Evolutionary conservation across 1,140 invertebrate species (phyloP), one percentile per base, ranked within the genome.

Genomic region (Drosophila oshimai): DNA sequence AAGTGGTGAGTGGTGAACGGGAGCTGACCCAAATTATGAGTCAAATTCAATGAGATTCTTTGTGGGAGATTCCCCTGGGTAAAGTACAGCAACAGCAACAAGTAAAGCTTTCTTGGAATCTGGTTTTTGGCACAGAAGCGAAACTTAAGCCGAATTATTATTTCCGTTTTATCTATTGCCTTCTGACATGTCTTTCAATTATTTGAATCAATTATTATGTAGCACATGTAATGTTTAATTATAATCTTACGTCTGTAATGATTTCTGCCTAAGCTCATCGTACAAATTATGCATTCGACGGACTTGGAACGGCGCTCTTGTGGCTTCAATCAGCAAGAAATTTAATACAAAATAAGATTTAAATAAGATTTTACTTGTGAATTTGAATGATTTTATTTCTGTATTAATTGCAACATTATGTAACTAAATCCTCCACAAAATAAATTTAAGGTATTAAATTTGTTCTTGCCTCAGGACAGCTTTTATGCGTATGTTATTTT

Each of bases 31-130:
- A 45, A 26, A 31, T 33, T 47, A 45, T 54, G 33, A 31, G 15
- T 18, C 6, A 41, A 68, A 50, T 65, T 78, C 54, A 80, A 70
- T 70, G 70, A 36, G 47, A 36, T 60, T 29, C 20, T 18, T 13
- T 17, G 53, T 31, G 36, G 28, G n/a, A 18, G 28, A 58, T 6
- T 55, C 26, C 17, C 28, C 33, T 17, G 17, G 26, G 24, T 20
- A 13, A 31, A 29, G n/a, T n/a, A n/a, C n/a, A n/a, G n/a, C n/a
- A n/a, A n/a, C n/a, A n/a, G 46, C 57, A 61, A 61, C 57, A 61
- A 39, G 50, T 41, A 24, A n/a, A n/a, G 12, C 1, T 0, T 10
- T 6, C 10, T n/a, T 10, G 1, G n/a, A 46, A 28, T 18, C n/a
- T 46, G 22, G 5, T 10, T 53, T 36, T 5, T 31, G 6, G 17